phyloP scores from a whole-genome alignment of 2,113 vertebrate genomes.

The Mustelus asterias region DNA sequence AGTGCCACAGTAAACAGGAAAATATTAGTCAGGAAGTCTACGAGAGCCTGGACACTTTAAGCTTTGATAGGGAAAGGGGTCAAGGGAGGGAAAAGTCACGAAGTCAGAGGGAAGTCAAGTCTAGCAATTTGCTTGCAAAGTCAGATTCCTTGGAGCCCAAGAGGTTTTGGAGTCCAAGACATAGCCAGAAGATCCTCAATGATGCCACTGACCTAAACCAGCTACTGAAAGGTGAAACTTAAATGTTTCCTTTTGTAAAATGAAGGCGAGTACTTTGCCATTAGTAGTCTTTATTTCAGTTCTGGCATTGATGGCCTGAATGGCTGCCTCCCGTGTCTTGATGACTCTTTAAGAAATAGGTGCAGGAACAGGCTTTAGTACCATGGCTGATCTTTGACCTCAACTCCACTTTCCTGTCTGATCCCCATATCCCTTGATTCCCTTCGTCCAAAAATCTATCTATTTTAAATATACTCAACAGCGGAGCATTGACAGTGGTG shows the following conservation, averaged over 20 bases:
- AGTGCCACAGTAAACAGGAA: slow-evolving; percentile 59
- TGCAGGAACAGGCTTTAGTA: not conserved
- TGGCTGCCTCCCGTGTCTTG: not conserved
- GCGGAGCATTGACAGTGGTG: too few relatives aligned
- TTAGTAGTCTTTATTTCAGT: not conserved
- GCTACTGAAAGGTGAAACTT: slow-evolving; percentile 66
- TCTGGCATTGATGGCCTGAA: not conserved
- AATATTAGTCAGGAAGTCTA: slow-evolving; percentile 56
- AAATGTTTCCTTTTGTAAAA: not conserved
- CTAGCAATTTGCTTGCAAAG: slow-evolving; percentile 41
- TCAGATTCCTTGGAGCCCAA: slow-evolving; percentile 50
- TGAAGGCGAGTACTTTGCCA: not conserved
- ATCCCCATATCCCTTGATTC: not conserved
- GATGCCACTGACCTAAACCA: slow-evolving; percentile 70
- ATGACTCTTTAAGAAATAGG: not conserved
- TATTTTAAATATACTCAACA: not conserved
- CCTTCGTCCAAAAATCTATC: not conserved
- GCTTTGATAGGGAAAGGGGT: slow-evolving; percentile 39
- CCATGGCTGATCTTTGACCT: not conserved
- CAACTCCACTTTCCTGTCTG: not conserved
- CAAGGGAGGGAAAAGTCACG: not conserved
- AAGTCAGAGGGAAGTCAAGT: slow-evolving; percentile 37
- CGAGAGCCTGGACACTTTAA: slow-evolving; percentile 45
- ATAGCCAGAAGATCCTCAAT: slow-evolving; percentile 56
- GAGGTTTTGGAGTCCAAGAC: slow-evolving; percentile 47